phyloP scores from a whole-genome alignment of 92 coral and sea anemone genomes.

The Umimayanthus kanabou region DNA sequence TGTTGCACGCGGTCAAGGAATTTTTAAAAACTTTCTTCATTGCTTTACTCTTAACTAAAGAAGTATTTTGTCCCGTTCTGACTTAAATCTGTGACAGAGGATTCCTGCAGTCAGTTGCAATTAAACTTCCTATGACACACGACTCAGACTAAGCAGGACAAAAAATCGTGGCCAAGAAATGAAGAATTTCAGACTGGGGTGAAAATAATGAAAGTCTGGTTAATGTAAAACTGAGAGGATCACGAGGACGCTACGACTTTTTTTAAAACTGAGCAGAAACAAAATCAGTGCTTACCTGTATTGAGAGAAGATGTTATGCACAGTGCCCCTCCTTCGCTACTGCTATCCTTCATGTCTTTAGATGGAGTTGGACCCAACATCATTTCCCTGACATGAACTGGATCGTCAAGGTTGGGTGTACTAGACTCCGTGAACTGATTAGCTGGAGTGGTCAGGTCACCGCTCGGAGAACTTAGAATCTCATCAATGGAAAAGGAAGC shows the following conservation, averaged over 20 bases:
- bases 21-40: not conserved
- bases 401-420: conserved; percentile 12
- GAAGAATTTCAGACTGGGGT: not conserved
- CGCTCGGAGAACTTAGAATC: conserved; percentile 58
- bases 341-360: conserved; percentile 12
- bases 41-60: conserved; percentile 24
- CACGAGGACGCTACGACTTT: not conserved
- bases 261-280: conserved; percentile 4
- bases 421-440: not conserved
- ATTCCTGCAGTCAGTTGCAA: not conserved
- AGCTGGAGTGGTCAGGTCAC: conserved; percentile 12
- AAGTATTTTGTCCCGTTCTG: not conserved
- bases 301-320: conserved; percentile 17
- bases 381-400: conserved; percentile 1
- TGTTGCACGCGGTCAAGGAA: not conserved
- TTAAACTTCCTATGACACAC: not conserved
- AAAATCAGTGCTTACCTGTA: conserved; percentile 22
- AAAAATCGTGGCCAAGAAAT: not conserved
- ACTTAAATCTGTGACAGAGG: not conserved
- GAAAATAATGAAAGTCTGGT: conserved; percentile 14
- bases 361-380: conserved; percentile 5
- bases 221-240: conserved; percentile 12
- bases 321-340: conserved; percentile 23
- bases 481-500: conserved; percentile 87
- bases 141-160: not conserved